These are phyloP conservation scores for Colletes latitarsis DNA, from an alignment of 1,140 invertebrate genomes.

Conservation along the genomic window DNA sequence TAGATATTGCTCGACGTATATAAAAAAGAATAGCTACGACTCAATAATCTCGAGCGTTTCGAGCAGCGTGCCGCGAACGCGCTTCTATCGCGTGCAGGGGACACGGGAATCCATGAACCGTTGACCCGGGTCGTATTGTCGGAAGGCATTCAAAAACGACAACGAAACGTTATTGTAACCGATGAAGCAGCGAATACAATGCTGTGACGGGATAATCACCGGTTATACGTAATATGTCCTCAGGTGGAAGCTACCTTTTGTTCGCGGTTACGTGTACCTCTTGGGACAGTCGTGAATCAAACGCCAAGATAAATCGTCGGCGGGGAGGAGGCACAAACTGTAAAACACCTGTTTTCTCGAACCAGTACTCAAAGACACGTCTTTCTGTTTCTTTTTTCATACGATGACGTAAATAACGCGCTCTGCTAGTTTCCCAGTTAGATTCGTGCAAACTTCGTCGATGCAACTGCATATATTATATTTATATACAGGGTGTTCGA, in stretches of 20 bases:
- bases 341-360: not conserved
- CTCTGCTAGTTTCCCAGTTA: no score
- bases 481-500: no score
- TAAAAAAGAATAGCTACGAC: not conserved
- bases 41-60: not conserved
- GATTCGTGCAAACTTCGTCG: not conserved
- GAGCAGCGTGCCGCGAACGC: not conserved
- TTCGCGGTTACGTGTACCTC: conserved; percentile 23
- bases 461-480: no score
- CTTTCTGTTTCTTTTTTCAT: not conserved
- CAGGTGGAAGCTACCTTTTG: conserved; percentile 21
- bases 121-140: not conserved
- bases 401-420: not conserved
- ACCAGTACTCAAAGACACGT: not conserved
- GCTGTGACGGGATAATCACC: conserved; percentile 6
- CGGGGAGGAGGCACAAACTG: not conserved
- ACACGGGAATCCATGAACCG: not conserved
- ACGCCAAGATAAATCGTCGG: conserved; percentile 1
- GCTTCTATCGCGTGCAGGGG: not conserved
- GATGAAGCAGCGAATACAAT: conserved; percentile 24
- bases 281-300: not conserved
- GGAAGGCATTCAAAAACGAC: not conserved
- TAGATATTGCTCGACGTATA: not conserved
- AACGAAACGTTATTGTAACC: conserved; percentile 7
- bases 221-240: conserved; percentile 18